Conservation (phyloP, 1,140 invertebrate species). For the Ceratina australensis region DNA sequence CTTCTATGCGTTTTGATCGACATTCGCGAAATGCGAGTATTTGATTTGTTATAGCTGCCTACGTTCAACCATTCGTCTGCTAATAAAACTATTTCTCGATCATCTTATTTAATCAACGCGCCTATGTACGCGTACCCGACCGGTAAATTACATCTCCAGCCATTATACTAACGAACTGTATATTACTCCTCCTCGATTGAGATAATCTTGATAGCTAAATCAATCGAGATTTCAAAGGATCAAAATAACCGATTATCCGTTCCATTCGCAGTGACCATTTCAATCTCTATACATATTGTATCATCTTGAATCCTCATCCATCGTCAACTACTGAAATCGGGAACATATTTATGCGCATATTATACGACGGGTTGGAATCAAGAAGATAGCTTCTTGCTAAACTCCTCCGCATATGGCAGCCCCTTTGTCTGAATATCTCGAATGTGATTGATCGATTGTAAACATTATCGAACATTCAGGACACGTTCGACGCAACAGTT, state of each 20-base stretch:
- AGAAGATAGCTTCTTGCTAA: too few species aligned
- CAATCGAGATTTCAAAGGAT: neutral
- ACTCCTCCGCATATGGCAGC: neutral
- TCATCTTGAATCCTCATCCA: neutral
- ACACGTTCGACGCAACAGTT: constrained; percentile 42
- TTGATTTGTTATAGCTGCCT: too few species aligned
- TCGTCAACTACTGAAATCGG: too few species aligned
- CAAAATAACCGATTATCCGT: neutral
- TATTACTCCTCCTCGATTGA: neutral
- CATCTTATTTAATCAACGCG: neutral
- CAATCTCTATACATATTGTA: too few species aligned
- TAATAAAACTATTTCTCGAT: neutral
- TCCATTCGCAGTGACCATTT: neutral
- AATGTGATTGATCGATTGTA: constrained; percentile 34
- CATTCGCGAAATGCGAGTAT: too few species aligned
- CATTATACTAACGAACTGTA: neutral
- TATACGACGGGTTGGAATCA: too few species aligned
- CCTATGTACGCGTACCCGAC: neutral
- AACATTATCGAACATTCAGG: constrained; percentile 34
- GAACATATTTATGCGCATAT: neutral
- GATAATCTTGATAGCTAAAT: neutral
- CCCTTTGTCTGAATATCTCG: neutral
- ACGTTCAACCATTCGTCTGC: too few species aligned
- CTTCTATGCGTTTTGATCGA: too few species aligned
- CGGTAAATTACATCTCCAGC: neutral